These are phyloP conservation scores for Plecotus auritus DNA, from an alignment of 2,113 vertebrate genomes.

Conservation along the genomic window DNA sequence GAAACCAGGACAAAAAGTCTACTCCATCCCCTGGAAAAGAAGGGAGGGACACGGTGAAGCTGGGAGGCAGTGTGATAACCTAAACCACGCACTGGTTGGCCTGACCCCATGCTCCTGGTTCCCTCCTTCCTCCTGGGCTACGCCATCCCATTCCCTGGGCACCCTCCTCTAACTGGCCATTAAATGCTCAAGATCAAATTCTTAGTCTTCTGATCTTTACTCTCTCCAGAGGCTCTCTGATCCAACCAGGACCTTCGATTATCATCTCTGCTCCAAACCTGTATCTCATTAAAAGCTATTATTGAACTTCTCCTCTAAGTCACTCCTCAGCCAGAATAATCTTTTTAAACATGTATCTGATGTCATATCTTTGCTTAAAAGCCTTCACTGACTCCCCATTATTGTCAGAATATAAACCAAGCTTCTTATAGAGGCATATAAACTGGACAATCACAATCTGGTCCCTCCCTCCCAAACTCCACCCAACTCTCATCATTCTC, in stretches of 20 bases:
- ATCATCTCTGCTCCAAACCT: background rate
- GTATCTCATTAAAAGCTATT: background rate
- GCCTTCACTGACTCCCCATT: background rate
- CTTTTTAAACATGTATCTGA: background rate
- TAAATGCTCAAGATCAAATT: background rate
- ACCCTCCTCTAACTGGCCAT: background rate
- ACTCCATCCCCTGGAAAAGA: constrained; percentile 90
- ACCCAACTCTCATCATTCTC: background rate
- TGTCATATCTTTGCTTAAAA: background rate
- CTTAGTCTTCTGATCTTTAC: background rate
- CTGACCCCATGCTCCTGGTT: no score
- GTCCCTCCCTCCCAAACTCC: background rate
- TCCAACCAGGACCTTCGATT: background rate
- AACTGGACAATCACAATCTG: background rate
- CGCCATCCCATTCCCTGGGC: background rate
- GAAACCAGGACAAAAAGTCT: constrained; percentile 97
- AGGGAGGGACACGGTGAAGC: background rate
- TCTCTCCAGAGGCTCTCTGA: background rate
- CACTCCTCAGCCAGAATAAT: background rate
- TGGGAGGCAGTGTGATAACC: background rate
- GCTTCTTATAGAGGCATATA: background rate
- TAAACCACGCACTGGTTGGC: rapidly evolving
- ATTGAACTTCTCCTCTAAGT: background rate
- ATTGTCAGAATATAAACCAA: background rate
- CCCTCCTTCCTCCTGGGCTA: background rate